These are phyloP conservation scores for Heliconius hortense DNA, from an alignment of 2,888 invertebrate genomes.

Conservation along the genomic window DNA sequence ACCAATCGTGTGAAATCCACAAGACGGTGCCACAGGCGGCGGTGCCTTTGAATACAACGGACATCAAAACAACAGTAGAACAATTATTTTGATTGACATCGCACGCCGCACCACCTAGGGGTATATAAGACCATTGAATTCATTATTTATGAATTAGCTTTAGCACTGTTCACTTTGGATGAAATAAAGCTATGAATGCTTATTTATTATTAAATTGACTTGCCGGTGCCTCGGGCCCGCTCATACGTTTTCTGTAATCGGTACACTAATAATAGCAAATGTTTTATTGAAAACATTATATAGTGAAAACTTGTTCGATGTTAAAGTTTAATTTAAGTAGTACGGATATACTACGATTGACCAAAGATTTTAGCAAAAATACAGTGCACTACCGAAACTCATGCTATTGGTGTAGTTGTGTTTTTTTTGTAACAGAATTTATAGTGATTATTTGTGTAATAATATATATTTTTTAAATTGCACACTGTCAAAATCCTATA, in stretches of 20 bases:
- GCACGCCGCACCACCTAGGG: conserved; percentile 48
- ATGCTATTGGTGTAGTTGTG: not conserved
- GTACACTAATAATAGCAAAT: not conserved
- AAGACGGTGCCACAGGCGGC: conserved; percentile 38
- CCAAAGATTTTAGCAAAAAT: not conserved
- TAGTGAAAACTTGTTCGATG: not conserved
- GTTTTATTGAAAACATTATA: conserved; percentile 4
- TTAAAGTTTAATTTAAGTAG: not conserved
- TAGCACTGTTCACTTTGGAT: conserved; percentile 60
- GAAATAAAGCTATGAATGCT: conserved; percentile 67
- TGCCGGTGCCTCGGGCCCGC: conserved; percentile 51
- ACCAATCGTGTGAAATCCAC: conserved; percentile 43
- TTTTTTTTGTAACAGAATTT: not conserved
- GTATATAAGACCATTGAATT: conserved; percentile 43
- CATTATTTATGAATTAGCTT: conserved; percentile 54
- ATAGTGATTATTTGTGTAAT: not conserved
- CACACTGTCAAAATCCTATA: conserved; percentile 66
- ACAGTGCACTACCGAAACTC: not conserved
- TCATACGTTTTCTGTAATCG: conserved; percentile 37
- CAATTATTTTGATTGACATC: conserved; percentile 47
- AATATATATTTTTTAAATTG: not conserved
- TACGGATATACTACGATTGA: not conserved
- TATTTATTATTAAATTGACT: conserved; percentile 57
- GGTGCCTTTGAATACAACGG: conserved; percentile 39
- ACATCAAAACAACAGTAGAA: conserved; percentile 41